phyloP scores from a whole-genome alignment of 2,888 invertebrate species.

The Esperia sulphurella region DNA sequence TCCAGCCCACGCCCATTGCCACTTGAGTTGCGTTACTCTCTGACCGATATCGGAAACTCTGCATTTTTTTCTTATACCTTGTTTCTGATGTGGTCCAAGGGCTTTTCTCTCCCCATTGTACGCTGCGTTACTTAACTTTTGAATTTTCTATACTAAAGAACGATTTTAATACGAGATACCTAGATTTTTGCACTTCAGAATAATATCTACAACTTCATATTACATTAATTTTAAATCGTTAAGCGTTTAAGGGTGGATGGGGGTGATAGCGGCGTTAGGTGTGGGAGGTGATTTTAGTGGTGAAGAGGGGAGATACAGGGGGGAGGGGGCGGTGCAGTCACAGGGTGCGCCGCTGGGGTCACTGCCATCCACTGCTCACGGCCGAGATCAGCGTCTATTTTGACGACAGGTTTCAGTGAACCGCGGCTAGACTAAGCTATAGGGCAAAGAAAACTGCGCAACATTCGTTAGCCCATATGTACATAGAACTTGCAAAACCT shows the following conservation, averaged over 20 bases:
- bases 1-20: too few relatives aligned
- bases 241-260: constrained; percentile 1
- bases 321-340: constrained; percentile 64
- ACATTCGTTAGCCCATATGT: too few relatives aligned
- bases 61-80: too few relatives aligned
- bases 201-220: neutral
- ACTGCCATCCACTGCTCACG: constrained; percentile 78
- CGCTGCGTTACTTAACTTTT: too few relatives aligned
- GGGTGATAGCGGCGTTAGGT: constrained; percentile 24
- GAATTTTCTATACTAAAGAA: too few relatives aligned
- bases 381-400: constrained; percentile 60
- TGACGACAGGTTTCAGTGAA: constrained; percentile 58
- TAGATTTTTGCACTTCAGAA: neutral
- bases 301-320: constrained; percentile 22
- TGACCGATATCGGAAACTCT: too few relatives aligned
- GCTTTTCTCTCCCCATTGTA: too few relatives aligned
- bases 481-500: too few relatives aligned
- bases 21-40: too few relatives aligned
- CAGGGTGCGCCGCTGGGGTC: constrained; percentile 78
- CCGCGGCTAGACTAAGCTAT: constrained; percentile 11
- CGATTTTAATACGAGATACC: too few relatives aligned
- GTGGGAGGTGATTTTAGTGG: constrained; percentile 23
- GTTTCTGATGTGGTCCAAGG: too few relatives aligned
- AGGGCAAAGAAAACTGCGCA: too few relatives aligned
- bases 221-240: constrained; percentile 8